phyloP scores from a whole-genome alignment of 2,888 invertebrate genomes.

The Polydesmus complanatus region DNA sequence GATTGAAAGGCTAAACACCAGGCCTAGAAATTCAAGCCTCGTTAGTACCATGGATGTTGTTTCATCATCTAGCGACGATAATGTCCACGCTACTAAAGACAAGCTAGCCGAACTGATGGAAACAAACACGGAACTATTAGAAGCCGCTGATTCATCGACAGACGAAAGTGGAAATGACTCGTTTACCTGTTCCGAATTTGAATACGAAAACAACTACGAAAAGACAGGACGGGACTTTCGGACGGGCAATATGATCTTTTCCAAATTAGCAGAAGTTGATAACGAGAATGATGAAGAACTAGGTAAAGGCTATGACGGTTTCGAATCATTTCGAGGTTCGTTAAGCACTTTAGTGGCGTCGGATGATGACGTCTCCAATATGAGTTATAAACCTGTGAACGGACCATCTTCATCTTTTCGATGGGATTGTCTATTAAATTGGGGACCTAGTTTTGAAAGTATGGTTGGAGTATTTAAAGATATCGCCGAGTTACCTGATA shows the following conservation, averaged over 20 bases:
- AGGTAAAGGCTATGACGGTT: constrained; percentile 58
- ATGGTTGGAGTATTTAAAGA: constrained; percentile 92
- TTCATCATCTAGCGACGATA: constrained; percentile 49
- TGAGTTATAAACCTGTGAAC: constrained; percentile 64
- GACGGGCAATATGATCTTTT: constrained; percentile 44
- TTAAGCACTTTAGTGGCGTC: constrained; percentile 85
- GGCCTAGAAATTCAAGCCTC: constrained; percentile 76
- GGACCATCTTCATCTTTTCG: constrained; percentile 53
- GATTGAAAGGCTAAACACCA: constrained; percentile 73
- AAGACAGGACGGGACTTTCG: constrained; percentile 28
- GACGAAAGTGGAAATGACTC: constrained; percentile 90
- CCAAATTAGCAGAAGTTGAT: constrained; percentile 33
- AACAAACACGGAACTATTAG: constrained; percentile 26
- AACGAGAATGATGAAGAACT: constrained; percentile 28
- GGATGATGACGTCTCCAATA: constrained; percentile 76
- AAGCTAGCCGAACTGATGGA: constrained; percentile 29
- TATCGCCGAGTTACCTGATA: constrained; percentile 82
- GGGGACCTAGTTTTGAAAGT: constrained; percentile 93
- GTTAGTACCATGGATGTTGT: constrained; percentile 85
- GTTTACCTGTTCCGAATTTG: constrained; percentile 95
- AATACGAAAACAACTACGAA: constrained; percentile 69
- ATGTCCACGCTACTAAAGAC: constrained; percentile 20
- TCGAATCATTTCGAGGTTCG: constrained; percentile 86
- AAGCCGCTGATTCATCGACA: constrained; percentile 34
- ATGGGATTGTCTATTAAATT: constrained; percentile 88